Percentiles rank a stretch among this genome's conserved stretches.
phyloP scores from a whole-genome alignment of 2,113 vertebrate species.

The Tyto alba region DNA sequence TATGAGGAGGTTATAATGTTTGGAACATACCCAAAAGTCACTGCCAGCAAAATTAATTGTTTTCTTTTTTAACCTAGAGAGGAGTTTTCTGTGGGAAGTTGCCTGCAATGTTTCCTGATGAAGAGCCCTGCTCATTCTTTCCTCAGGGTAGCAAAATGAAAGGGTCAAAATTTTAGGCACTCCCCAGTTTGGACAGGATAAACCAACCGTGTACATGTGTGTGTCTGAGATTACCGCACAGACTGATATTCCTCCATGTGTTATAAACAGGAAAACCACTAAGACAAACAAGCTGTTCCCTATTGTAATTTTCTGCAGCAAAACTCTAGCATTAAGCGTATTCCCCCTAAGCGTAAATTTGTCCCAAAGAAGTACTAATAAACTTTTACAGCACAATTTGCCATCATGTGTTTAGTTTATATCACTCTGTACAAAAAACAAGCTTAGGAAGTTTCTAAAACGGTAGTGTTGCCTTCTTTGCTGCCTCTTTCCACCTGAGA shows the following conservation, averaged over 20 bases:
- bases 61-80: not conserved
- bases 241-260: not conserved
- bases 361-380: not conserved
- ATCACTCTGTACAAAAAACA: not conserved
- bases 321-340: not conserved
- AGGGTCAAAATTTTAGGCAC: conserved; percentile 16
- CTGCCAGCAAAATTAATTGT: not conserved
- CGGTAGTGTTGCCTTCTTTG: not conserved
- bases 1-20: not conserved
- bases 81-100: not conserved
- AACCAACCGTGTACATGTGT: not conserved
- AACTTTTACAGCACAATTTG: not conserved
- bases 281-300: not conserved
- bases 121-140: not conserved
- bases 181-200: not conserved
- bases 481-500: not conserved
- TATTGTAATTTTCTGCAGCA: conserved; percentile 14
- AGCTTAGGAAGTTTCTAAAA: not conserved
- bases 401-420: not conserved
- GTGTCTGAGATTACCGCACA: not conserved
- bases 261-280: conserved; percentile 55
- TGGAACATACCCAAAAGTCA: not conserved
- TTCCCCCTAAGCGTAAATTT: not conserved
- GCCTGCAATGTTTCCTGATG: not conserved
- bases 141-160: not conserved